Evolutionary conservation across 2,113 vertebrate genomes (phyloP).

Genomic region (Theristicus caerulescens): DNA sequence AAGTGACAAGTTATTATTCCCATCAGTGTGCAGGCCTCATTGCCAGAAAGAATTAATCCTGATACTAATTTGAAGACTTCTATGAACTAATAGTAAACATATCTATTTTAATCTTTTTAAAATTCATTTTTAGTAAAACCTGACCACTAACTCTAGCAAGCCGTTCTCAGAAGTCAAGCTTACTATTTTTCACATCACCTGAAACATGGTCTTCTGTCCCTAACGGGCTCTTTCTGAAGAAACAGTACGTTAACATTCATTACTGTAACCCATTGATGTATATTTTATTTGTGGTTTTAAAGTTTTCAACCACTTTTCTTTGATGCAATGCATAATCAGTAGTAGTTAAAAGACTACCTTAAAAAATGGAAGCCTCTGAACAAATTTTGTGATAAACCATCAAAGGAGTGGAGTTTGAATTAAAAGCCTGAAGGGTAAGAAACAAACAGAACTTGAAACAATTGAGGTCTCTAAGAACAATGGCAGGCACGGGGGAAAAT

Average conservation of each 20-base stretch:
- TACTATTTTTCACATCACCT: background rate
- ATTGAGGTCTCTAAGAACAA: background rate
- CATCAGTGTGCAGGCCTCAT: background rate
- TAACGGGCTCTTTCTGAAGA: slow-evolving; percentile 41
- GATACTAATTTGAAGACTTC: background rate
- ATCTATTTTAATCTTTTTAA: background rate
- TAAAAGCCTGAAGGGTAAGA: slow-evolving; percentile 18
- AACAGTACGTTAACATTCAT: slow-evolving; percentile 43
- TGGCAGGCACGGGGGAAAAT: background rate
- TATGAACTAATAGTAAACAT: background rate
- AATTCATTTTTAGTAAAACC: background rate
- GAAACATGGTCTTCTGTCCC: background rate
- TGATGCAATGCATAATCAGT: slow-evolving; percentile 49
- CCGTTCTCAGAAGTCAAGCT: background rate
- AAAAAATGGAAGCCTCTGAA: slow-evolving; percentile 39
- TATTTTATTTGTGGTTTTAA: slow-evolving; percentile 72
- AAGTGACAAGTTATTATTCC: background rate
- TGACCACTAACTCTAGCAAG: background rate
- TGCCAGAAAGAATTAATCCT: background rate
- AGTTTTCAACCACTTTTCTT: slow-evolving; percentile 56
- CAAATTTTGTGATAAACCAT: slow-evolving; percentile 51
- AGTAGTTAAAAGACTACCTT: slow-evolving; percentile 35
- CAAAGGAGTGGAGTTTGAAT: slow-evolving; percentile 3
- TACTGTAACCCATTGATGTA: slow-evolving; percentile 56
- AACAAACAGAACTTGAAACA: slow-evolving; percentile 44